Percentiles rank a stretch among this genome's conserved stretches.
phyloP scores from a whole-genome alignment of 2,113 vertebrate species.

The Lycaon pictus region DNA sequence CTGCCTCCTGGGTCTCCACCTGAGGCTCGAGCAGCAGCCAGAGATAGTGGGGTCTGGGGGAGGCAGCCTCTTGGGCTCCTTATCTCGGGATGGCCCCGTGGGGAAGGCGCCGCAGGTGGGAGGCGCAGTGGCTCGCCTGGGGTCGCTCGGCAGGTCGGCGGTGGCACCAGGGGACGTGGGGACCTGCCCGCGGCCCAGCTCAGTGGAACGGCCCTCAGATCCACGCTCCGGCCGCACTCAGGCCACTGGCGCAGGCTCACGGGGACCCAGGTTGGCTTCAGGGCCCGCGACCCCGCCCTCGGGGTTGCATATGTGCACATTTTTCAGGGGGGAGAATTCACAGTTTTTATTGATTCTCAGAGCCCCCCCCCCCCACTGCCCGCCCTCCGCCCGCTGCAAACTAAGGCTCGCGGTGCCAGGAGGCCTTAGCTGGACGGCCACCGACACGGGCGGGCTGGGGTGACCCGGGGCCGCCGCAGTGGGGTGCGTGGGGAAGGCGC shows the following conservation, averaged over 20 bases:
- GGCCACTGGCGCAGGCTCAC: too few relatives aligned
- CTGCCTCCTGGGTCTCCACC: not conserved
- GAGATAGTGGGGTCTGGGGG: not conserved
- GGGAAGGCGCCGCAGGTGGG: too few relatives aligned
- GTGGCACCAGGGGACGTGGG: not conserved
- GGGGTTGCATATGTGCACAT: fast-evolving
- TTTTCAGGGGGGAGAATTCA: not conserved
- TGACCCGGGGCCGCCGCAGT: too few relatives aligned
- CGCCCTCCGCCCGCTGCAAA: not conserved
- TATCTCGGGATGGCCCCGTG: not conserved
- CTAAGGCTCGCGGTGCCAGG: not conserved
- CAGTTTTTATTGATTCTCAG: not conserved
- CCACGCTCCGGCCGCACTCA: too few relatives aligned
- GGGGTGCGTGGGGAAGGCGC: fast-evolving
- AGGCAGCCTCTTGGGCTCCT: not conserved
- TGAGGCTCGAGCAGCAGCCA: fast-evolving
- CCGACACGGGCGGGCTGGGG: too few relatives aligned
- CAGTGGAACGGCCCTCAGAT: not conserved
- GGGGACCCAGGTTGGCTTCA: not conserved
- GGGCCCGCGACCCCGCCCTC: not conserved
- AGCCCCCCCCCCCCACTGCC: too few relatives aligned
- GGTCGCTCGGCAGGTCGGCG: not conserved
- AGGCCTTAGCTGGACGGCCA: too few relatives aligned
- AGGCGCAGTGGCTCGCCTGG: not conserved
- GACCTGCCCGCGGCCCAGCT: too few relatives aligned